Base-by-base conservation (phyloP, 2,888 invertebrate species). In the Polylopha cassiicola region DNA sequence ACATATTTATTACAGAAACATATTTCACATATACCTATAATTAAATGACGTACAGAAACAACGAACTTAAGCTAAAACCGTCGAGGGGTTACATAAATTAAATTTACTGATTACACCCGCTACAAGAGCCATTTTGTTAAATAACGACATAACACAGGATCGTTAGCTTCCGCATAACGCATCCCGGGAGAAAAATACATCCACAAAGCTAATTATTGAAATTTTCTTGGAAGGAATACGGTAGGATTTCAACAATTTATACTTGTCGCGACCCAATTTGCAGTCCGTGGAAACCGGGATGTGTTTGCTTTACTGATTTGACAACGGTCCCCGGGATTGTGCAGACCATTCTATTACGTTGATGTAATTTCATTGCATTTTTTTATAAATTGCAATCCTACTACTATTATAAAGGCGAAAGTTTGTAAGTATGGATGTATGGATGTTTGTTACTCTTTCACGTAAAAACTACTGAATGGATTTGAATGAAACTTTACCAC, bases 71-170 rank as follows among this genome's bases (percentile, higher is more conserved):
- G 11, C 33, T 15, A 29, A 39, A 23, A 20, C 34, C 29, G 22
- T 38, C 51, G 16, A 11, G 45, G 47, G 47, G 22, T 36, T 32
- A 43, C 50, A 23, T 52, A 48, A 54, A 52, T 44, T 46, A 47
- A 24, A 32, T 46, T 10, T 26, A 14, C 33, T 38, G 46, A 46
- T 44, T 43, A 41, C 36, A 26, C 41, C 33, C 26, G 43, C 38
- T 17, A 29, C 29, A 37, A 27, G 42, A 47, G 46, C 31, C 39
- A 47, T 46, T 55, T 46, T 45, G 47, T 51, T 50, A 46, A 34
- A 28, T 21, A 24, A 28, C 33, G 29, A n/a, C 27, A 44, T 46
- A 38, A 29, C 37, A 32, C 20, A 6, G 39, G 22, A 24, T 21
- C 41, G 24, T 36, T 41, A 22, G 20, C 20, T 34, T 30, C 16